Percentiles rank a stretch among this genome's conserved stretches.
Evolutionary conservation across 2,888 invertebrate genomes (phyloP).

Genomic region (Seira ritae): DNA sequence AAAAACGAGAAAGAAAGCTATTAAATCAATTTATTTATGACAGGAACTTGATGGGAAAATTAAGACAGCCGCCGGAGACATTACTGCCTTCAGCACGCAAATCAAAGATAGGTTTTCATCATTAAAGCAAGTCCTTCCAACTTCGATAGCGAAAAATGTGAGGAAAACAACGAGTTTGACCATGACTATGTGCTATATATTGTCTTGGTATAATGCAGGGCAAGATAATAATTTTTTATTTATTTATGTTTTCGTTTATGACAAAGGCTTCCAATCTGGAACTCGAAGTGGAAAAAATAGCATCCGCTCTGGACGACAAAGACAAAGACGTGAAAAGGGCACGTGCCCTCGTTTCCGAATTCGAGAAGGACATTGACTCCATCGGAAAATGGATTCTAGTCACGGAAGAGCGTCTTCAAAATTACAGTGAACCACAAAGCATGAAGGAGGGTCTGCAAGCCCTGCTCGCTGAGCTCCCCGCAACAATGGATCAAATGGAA

Average conservation of each 20-base stretch:
- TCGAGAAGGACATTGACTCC: constrained; percentile 86
- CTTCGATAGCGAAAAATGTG: constrained; percentile 70
- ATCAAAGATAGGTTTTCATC: constrained; percentile 71
- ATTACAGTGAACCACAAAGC: constrained; percentile 84
- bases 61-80: constrained; percentile 55
- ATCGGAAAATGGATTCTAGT: constrained; percentile 89
- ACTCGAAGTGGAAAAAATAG: constrained; percentile 86
- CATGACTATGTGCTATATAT: neutral
- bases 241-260: neutral
- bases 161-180: constrained; percentile 21
- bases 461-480: constrained; percentile 67
- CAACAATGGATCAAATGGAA: constrained; percentile 86
- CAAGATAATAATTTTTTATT: neutral
- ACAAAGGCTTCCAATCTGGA: constrained; percentile 88
- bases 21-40: neutral
- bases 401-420: constrained; percentile 88
- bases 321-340: constrained; percentile 92
- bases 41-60: constrained; percentile 66
- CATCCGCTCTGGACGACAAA: constrained; percentile 90
- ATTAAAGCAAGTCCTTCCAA: constrained; percentile 72
- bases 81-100: constrained; percentile 64
- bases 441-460: constrained; percentile 85
- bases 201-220: neutral
- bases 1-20: too few relatives aligned
- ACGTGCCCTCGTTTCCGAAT: constrained; percentile 87